A percentile compares a stretch with the other conserved stretches of the same genome.
phyloP scores from a whole-genome alignment of 2,888 invertebrate genomes.

The Anoncus sp. region DNA sequence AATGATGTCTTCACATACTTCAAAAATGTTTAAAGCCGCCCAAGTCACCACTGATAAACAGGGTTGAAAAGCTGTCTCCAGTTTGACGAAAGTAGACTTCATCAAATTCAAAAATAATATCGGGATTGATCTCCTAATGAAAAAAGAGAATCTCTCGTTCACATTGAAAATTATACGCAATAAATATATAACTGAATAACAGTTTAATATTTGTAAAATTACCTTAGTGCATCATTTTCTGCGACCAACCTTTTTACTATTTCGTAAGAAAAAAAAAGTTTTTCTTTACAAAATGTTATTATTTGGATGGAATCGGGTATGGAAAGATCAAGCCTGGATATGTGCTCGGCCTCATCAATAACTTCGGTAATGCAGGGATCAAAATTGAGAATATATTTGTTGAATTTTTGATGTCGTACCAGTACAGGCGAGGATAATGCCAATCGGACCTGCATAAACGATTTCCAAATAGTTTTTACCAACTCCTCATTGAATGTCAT shows the following conservation, averaged over 20 bases:
- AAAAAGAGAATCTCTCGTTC: neutral
- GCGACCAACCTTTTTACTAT: conserved; percentile 86
- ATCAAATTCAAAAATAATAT: conserved; percentile 89
- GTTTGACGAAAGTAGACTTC: conserved; percentile 87
- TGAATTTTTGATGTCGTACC: conserved; percentile 87
- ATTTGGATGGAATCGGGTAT: conserved; percentile 92
- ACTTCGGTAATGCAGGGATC: conserved; percentile 89
- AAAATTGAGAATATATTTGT: conserved; percentile 89
- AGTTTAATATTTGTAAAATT: conserved; percentile 29
- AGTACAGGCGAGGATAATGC: conserved; percentile 90
- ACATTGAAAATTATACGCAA: neutral
- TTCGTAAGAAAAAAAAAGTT: conserved; percentile 87
- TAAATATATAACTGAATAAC: neutral
- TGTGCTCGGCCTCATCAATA: conserved; percentile 92
- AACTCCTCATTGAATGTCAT: neutral
- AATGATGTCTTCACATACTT: conserved; percentile 86
- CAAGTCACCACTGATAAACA: conserved; percentile 92
- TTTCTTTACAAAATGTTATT: conserved; percentile 89
- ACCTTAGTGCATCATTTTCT: conserved; percentile 85
- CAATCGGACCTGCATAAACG: conserved; percentile 84
- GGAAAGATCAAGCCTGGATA: conserved; percentile 90
- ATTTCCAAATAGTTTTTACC: neutral
- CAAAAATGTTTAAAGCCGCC: conserved; percentile 90
- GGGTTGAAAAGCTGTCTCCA: conserved; percentile 90
- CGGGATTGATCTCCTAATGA: conserved; percentile 84